Evolutionary conservation across 2,888 invertebrate species (phyloP), one percentile per base, ranked within the genome.

Genomic region (Nematopogon swammerdamellus): DNA sequence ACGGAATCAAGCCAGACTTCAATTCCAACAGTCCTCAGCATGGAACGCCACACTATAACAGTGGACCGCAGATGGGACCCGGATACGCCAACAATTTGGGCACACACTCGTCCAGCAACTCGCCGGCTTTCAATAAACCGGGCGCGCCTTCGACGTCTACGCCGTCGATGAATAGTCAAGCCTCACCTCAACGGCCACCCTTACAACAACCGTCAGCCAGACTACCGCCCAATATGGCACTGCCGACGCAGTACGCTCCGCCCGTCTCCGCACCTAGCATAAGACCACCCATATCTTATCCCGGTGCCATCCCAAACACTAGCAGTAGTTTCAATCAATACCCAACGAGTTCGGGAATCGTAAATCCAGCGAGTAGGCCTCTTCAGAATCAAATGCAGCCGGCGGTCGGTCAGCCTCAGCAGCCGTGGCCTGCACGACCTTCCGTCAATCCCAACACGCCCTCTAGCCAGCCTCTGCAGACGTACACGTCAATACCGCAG

Each of bases 381-480:
- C 36, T 14, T 8, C 36, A 6, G 3, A 18, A 18, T 30, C 50
- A 16, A 47, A 46, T 18, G 45, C 49, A 42, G 30, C 19, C 42
- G 11, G 63, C 64, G 30, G 68, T 59, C 54, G 63, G 62, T n/a
- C n/a, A n/a, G 52, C 50, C 50, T 16, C 44, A 19, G 49, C 52
- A 46, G 19, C 44, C 19, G 45, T 63, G 61, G 25, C 68, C 63
- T 47, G 64, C 64, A 50, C 61, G 54, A 45, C 48, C 49, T 51
- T 76, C 74, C 59, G 72, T 79, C 18, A 80, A 80, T 64, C 70
- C 74, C 54, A 79, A 71, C 67, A 63, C 73, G 54, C 73, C 76
- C 54, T 72, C 77, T 75, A 77, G 72, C 74, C 74, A 73, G 18
- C 42, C 55, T 57, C 44, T 30, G 30, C 25, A 43, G 11, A 44